phyloP scores from a whole-genome alignment of 64 coral and sea anemone genomes.

The Hydrozoanthus tunicans region DNA sequence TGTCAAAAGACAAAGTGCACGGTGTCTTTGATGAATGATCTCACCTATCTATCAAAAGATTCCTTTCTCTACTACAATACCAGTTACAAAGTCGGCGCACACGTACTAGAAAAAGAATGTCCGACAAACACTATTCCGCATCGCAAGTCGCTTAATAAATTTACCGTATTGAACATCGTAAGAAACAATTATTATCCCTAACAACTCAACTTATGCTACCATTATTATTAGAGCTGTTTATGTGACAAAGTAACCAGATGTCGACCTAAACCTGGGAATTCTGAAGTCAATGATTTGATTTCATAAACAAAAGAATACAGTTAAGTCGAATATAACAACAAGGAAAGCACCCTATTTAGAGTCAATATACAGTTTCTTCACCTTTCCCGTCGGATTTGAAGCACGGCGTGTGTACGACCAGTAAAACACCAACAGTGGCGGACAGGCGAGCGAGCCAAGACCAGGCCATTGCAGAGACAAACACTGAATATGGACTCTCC shows the following conservation, averaged over 20 bases:
- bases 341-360: not conserved
- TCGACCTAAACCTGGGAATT: not conserved
- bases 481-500: not conserved
- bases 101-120: slow-evolving; percentile 20
- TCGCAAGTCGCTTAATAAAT: slow-evolving; percentile 10
- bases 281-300: not conserved
- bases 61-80: slow-evolving; percentile 28
- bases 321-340: not conserved
- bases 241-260: not conserved
- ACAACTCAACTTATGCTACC: not conserved
- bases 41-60: slow-evolving; percentile 42
- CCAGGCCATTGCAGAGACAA: not conserved
- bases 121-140: not conserved
- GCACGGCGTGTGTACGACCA: slow-evolving; percentile 19
- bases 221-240: not conserved
- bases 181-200: not conserved
- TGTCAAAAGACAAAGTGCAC: slow-evolving; percentile 43
- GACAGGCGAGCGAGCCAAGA: slow-evolving; percentile 15
- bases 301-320: not conserved
- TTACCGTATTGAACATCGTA: slow-evolving; percentile 17
- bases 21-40: slow-evolving; percentile 55
- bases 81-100: slow-evolving; percentile 2
- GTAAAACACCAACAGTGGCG: not conserved
- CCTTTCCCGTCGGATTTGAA: slow-evolving; percentile 39
- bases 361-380: not conserved